Percentiles rank a stretch among this genome's conserved stretches.
Evolutionary conservation across 2,888 invertebrate species (phyloP).

Genomic region (Craniophora ligustri): DNA sequence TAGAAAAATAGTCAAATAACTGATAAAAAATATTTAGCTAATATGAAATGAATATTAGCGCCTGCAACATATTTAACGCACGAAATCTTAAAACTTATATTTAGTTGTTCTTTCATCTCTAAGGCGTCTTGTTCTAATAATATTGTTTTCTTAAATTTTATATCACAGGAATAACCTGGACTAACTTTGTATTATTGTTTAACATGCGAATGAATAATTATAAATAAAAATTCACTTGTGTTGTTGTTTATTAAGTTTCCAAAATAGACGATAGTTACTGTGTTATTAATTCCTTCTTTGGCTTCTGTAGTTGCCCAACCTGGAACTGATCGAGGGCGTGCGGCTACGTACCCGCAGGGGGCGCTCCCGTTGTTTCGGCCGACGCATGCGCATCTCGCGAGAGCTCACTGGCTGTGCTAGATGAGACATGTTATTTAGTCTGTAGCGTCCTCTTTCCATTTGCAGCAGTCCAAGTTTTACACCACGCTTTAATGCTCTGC

Average conservation of each 20-base stretch:
- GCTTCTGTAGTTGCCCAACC: constrained; percentile 3
- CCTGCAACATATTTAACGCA: neutral
- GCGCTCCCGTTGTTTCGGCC: constrained; percentile 29
- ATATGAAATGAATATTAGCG: too few relatives aligned
- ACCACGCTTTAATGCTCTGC: constrained; percentile 72
- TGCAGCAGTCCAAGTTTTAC: constrained; percentile 68
- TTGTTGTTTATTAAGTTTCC: constrained; percentile 8
- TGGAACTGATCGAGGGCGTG: constrained; percentile 25
- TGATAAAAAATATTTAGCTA: too few relatives aligned
- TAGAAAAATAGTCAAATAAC: too few relatives aligned
- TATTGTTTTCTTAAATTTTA: too few relatives aligned
- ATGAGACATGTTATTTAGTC: constrained; percentile 63
- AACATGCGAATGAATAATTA: neutral
- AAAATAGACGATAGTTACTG: neutral
- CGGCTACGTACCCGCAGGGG: constrained; percentile 48
- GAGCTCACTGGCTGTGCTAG: constrained; percentile 50
- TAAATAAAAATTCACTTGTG: neutral
- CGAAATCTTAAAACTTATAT: neutral
- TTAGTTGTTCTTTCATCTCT: neutral
- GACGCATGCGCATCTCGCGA: constrained; percentile 39
- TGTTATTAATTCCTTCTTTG: constrained; percentile 13
- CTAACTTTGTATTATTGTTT: neutral
- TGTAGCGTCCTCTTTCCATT: constrained; percentile 67
- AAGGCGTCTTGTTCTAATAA: neutral
- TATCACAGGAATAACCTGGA: too few relatives aligned